Conservation (phyloP, 2,888 invertebrate genomes). For the Drosophila merina region DNA sequence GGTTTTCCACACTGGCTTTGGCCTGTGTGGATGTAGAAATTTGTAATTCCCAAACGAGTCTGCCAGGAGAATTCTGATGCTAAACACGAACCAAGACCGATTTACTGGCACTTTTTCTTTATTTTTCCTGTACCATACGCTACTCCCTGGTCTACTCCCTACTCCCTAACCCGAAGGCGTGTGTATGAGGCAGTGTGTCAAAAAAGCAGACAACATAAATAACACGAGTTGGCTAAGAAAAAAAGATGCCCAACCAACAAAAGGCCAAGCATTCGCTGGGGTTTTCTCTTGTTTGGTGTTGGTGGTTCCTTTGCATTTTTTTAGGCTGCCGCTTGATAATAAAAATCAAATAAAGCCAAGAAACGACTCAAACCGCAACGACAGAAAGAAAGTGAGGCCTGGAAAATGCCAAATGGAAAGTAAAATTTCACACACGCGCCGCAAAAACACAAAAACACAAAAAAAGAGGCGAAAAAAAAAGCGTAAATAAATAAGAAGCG, state of each 20-base stretch:
- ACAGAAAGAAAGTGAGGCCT: conserved; percentile 43
- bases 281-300: conserved; percentile 25
- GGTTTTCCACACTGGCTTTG: conserved; percentile 24
- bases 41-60: conserved; percentile 62
- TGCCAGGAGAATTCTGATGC: conserved; percentile 63
- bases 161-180: conserved; percentile 5
- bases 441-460: not conserved
- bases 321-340: conserved; percentile 49
- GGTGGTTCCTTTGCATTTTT: not conserved
- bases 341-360: conserved; percentile 70
- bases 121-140: conserved; percentile 25
- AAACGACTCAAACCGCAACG: conserved; percentile 42
- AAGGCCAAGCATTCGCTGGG: conserved; percentile 12
- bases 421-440: conserved; percentile 62
- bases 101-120: conserved; percentile 63
- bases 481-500: conserved; percentile 55
- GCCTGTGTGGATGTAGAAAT: conserved; percentile 28
- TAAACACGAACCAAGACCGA: conserved; percentile 70
- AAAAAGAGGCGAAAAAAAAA: conserved; percentile 22
- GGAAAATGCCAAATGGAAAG: conserved; percentile 34
- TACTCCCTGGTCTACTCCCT: not conserved
- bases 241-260: conserved; percentile 33
- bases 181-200: conserved; percentile 23
- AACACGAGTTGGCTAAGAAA: conserved; percentile 55
- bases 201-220: conserved; percentile 70